phyloP scores from a whole-genome alignment of 2,888 invertebrate species.

The Timandra comae region DNA sequence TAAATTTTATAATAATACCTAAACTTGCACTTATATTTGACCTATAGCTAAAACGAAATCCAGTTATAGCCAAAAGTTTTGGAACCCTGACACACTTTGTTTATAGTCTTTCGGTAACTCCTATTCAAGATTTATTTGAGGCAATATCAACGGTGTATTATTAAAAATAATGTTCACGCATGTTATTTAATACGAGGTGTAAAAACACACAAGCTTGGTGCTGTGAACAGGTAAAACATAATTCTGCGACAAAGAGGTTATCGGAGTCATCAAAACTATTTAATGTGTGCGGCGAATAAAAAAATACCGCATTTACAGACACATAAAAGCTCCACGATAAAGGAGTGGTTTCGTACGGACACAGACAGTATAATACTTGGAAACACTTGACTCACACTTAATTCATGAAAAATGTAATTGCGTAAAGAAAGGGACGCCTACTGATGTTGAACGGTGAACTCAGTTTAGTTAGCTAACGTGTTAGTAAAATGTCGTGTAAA shows the following conservation, averaged over 20 bases:
- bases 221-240: conserved; percentile 18
- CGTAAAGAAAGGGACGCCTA: conserved; percentile 43
- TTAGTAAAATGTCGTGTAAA: conserved; percentile 61
- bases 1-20: too few species aligned
- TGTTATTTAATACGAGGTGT: neutral
- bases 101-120: neutral
- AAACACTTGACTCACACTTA: conserved; percentile 30
- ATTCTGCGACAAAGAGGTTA: conserved; percentile 17
- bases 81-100: neutral
- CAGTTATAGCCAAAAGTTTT: too few species aligned
- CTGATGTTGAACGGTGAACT: conserved; percentile 32
- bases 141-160: neutral
- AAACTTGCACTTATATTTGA: too few species aligned
- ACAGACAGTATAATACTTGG: conserved; percentile 27
- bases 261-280: conserved; percentile 22
- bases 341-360: conserved; percentile 24
- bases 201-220: conserved; percentile 4
- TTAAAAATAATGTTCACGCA: neutral
- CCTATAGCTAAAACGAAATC: too few species aligned
- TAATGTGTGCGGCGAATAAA: conserved; percentile 16
- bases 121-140: neutral
- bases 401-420: conserved; percentile 38
- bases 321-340: conserved; percentile 23
- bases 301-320: conserved; percentile 22
- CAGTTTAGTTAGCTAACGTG: conserved; percentile 50